Base-by-base conservation (phyloP, 2,797 vertebrate species). In the Syngnathus acus region DNA sequence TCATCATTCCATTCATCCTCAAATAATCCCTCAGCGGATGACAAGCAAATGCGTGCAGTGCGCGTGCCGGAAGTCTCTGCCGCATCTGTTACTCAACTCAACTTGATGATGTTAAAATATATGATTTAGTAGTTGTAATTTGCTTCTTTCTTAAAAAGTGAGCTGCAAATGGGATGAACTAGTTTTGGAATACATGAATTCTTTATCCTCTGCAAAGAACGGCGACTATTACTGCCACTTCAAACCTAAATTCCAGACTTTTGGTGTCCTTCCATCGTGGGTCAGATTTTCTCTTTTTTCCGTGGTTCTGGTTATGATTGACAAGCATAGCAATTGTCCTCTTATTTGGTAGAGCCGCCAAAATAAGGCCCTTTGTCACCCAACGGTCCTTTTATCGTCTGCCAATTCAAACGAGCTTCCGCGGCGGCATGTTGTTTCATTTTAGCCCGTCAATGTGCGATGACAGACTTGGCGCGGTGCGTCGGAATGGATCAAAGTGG, bases 1-100 rank as follows among this genome's bases (percentile, higher is more conserved):
- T 85, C 71, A 67, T 82, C 76, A 63, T 79, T 83, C 60, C 73
- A 66, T 75, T 80, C 65, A 48, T 82, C 72, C 80, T 21, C 42
- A 89, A 89, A 89, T 89, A 57, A 57, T 57, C 54, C 88, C 58
- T 85, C 84, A 39, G 19, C 2, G 70, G 71, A 83, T 68, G 75
- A 78, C 72, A 77, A 69, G 67, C 75, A 9, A 48, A 68, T 51
- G 26, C 21, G 11, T 21, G 23, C 26, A 32, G 26, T 0, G 14
- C 32, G 26, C 26, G 54, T 57, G 54, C 54, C 54, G 37, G 26
- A 37, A 14, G 23, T 6, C 26, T 13, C 14, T 17, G 26, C 3
- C 5, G 13, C 51, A 26, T 32, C 50, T 9, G 50, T 11, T n/a
- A 19, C 26, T 32, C 26, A 26, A 26, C 26, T 26, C 26, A 32